phyloP scores from a whole-genome alignment of 2,797 vertebrate genomes.

The Enteromius fasciolatus region DNA sequence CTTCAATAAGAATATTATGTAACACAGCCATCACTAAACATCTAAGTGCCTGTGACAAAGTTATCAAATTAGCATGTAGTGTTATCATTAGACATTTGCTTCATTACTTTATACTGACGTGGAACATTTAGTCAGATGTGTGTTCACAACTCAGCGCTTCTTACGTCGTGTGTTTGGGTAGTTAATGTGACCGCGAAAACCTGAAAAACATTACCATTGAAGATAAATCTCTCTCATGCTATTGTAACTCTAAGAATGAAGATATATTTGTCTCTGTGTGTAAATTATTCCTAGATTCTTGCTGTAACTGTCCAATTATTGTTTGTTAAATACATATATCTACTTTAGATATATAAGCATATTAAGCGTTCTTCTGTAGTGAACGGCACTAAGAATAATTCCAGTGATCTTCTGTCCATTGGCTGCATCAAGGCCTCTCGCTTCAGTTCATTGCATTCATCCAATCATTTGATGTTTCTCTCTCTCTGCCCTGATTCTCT shows the following conservation, averaged over 20 bases:
- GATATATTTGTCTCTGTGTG: no score
- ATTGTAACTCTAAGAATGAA: no score
- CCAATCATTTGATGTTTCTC: constrained; percentile 50
- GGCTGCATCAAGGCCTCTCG: constrained; percentile 45
- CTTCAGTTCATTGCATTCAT: constrained; percentile 41
- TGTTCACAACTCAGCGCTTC: not conserved
- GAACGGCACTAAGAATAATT: constrained; percentile 32
- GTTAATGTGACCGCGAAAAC: no score
- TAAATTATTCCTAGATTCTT: no score
- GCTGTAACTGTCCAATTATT: no score
- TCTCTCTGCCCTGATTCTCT: constrained; percentile 35
- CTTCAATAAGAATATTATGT: not conserved
- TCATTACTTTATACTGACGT: not conserved
- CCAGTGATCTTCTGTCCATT: constrained; percentile 23
- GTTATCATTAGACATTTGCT: not conserved
- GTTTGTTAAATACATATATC: not conserved
- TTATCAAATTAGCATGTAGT: not conserved
- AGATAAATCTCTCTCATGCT: no score
- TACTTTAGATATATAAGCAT: not conserved
- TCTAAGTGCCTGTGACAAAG: not conserved
- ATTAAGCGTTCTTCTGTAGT: not conserved
- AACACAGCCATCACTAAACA: not conserved
- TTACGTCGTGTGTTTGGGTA: not conserved
- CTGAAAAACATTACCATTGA: no score
- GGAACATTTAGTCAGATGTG: not conserved